phyloP scores from a whole-genome alignment of 2,113 vertebrate genomes.

The Pantherophis guttatus region DNA sequence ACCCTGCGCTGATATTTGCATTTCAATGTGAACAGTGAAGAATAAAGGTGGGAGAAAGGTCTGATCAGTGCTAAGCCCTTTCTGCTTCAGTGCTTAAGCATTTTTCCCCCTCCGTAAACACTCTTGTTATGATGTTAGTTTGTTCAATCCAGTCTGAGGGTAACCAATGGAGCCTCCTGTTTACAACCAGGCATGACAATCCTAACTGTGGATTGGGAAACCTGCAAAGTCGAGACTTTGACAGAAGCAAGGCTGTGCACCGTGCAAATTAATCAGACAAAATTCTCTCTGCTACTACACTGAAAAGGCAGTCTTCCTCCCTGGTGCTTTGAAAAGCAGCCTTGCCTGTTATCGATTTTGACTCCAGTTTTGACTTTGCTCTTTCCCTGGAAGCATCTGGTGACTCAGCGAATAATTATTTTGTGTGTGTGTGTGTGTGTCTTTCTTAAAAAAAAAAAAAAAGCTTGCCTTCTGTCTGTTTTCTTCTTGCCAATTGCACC shows the following conservation, averaged over 20 bases:
- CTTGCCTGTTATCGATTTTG: fast-evolving
- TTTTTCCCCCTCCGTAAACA: conserved; percentile 86
- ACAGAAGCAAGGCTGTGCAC: neutral
- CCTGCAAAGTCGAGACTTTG: conserved; percentile 4
- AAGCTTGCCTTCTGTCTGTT: neutral
- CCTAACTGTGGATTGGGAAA: conserved; percentile 66
- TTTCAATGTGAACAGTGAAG: conserved; percentile 99
- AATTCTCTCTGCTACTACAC: fast-evolving
- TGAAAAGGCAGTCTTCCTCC: fast-evolving
- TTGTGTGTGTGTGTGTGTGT: neutral
- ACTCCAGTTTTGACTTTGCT: neutral
- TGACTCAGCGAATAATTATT: neutral
- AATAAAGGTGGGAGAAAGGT: conserved; percentile 99
- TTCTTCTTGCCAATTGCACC: conserved; percentile 3
- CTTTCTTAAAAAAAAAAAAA: neutral
- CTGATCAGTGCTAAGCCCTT: conserved; percentile 99
- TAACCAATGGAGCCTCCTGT: conserved; percentile 79
- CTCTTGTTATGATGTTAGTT: conserved; percentile 93
- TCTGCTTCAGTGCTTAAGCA: conserved; percentile 92
- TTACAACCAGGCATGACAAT: conserved; percentile 79
- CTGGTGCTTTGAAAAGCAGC: neutral
- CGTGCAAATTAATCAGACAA: conserved; percentile 27
- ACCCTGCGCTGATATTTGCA: conserved; percentile 99
- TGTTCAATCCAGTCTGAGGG: conserved; percentile 78
- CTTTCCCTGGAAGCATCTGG: fast-evolving